Evolutionary conservation across 2,797 vertebrate species (phyloP).

Genomic region (Psittacula derbiana): DNA sequence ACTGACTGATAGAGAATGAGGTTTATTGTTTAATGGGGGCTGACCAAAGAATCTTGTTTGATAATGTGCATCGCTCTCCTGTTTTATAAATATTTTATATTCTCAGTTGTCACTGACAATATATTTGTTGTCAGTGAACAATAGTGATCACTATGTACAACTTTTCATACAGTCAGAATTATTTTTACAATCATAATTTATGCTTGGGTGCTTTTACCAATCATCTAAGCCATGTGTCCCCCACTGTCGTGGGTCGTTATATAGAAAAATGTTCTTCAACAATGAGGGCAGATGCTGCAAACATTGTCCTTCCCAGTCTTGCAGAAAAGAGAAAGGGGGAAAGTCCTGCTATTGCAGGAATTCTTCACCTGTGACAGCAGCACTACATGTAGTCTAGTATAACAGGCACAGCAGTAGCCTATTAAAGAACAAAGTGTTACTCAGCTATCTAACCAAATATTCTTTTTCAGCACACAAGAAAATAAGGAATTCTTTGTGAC

Average conservation of each 20-base stretch:
- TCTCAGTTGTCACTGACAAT: background rate
- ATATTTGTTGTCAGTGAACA: background rate
- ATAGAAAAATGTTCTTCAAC: background rate
- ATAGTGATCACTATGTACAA: background rate
- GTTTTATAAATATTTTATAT: background rate
- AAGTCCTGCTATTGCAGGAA: background rate
- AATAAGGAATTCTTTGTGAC: background rate
- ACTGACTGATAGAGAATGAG: background rate
- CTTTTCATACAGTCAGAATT: background rate
- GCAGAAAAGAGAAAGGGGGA: background rate
- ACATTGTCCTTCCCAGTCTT: background rate
- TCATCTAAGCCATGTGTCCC: background rate
- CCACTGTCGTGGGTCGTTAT: background rate
- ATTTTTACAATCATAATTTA: background rate
- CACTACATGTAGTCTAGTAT: background rate
- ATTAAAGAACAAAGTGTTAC: background rate
- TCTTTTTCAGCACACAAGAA: background rate
- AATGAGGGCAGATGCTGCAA: background rate
- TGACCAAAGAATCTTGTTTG: background rate
- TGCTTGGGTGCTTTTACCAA: background rate
- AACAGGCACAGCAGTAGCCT: background rate
- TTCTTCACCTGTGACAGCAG: background rate
- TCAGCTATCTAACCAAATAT: background rate
- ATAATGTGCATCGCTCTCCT: background rate
- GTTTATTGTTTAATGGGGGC: background rate